Evolutionary conservation across 1,140 invertebrate species (phyloP).

Genomic region (Bilobella aurantiaca): DNA sequence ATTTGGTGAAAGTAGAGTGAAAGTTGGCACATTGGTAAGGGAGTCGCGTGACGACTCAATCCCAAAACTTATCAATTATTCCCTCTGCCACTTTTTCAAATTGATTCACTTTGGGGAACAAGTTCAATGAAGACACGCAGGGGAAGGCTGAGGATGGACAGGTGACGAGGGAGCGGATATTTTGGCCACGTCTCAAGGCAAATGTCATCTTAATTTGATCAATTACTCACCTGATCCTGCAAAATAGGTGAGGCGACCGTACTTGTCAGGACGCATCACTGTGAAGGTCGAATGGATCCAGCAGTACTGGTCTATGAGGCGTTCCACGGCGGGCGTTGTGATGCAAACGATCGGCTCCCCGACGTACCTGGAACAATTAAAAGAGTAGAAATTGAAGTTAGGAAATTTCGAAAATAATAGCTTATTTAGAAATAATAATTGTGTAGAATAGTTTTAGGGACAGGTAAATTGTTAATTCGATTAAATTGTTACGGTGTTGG

Average conservation of each 20-base stretch:
- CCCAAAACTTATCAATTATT: constrained; percentile 4
- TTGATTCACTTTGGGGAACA: neutral
- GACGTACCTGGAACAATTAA: constrained; percentile 43
- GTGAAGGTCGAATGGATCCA: constrained; percentile 68
- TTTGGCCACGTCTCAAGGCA: no score
- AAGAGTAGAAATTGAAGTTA: neutral
- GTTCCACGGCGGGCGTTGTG: constrained; percentile 43
- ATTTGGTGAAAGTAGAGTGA: no score
- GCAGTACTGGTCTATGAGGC: constrained; percentile 60
- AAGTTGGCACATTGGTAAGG: neutral
- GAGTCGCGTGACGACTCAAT: neutral
- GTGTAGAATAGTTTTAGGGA: no score
- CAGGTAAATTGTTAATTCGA: no score
- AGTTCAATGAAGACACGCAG: neutral
- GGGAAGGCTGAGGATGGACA: neutral
- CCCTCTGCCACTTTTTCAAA: neutral
- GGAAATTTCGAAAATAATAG: neutral
- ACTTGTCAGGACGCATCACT: constrained; percentile 43
- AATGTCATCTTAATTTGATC: neutral
- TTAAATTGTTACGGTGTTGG: no score
- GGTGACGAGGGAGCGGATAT: neutral
- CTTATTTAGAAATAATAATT: no score
- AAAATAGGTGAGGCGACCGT: constrained; percentile 6
- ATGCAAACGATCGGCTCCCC: constrained; percentile 55
- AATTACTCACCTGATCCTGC: constrained; percentile 9